Evolutionary conservation across 2,113 vertebrate species (phyloP).

Genomic region (Rafetus swinhoei): DNA sequence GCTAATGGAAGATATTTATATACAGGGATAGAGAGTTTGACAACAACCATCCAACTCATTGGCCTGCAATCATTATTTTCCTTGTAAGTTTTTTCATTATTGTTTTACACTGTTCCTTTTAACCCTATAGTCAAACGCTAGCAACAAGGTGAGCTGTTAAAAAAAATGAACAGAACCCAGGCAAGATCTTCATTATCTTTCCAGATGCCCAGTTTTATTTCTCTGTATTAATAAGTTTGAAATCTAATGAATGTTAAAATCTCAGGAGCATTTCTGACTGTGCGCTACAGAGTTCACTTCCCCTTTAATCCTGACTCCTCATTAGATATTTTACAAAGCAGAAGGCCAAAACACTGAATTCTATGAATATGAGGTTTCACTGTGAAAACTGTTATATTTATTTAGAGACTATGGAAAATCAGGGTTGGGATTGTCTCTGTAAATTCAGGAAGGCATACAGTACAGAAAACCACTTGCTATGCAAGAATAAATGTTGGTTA

Average conservation of each 20-base stretch:
- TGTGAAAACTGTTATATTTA: constrained; percentile 17
- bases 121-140: not conserved
- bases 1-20: not conserved
- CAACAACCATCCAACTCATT: not conserved
- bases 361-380: not conserved
- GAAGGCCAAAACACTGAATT: constrained; percentile 17
- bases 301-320: constrained; percentile 50
- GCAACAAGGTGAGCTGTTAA: constrained; percentile 11
- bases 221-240: constrained; percentile 26
- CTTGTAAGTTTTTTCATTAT: not conserved
- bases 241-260: constrained; percentile 61
- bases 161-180: not conserved
- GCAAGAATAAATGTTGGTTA: rapidly evolving
- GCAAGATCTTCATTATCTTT: constrained; percentile 40
- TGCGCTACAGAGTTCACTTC: constrained; percentile 1
- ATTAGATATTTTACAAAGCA: constrained; percentile 35
- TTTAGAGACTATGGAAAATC: not conserved
- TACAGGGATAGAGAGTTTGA: not conserved
- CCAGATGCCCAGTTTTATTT: constrained; percentile 43
- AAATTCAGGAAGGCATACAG: not conserved
- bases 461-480: not conserved
- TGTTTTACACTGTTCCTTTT: not conserved
- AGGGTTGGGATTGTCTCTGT: not conserved
- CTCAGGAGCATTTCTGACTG: constrained; percentile 47
- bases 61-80: not conserved